A percentile compares a stretch with the other conserved stretches of the same genome.
These are phyloP conservation scores for Acronicta leporina DNA, from an alignment of 2,888 invertebrate species.

Conservation along the genomic window DNA sequence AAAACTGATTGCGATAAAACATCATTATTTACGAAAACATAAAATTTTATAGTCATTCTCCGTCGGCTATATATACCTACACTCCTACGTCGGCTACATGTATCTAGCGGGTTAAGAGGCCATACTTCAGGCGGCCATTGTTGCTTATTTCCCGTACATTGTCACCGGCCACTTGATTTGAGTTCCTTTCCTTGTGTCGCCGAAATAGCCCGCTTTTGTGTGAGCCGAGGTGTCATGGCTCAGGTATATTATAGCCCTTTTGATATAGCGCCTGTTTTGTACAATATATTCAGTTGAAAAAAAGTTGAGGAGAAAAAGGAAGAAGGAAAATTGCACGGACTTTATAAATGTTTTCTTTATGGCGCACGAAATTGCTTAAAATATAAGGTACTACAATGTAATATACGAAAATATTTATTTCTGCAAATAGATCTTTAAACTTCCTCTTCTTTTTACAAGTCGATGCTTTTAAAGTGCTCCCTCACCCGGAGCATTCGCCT, in stretches of 20 bases:
- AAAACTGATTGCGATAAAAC: neutral
- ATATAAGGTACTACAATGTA: too few relatives aligned
- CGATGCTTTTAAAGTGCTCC: too few relatives aligned
- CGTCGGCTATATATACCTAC: constrained; percentile 19
- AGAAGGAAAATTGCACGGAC: neutral
- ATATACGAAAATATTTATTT: too few relatives aligned
- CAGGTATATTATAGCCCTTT: constrained; percentile 45
- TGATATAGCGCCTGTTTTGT: constrained; percentile 25
- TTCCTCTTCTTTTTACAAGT: too few relatives aligned
- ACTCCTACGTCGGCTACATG: constrained; percentile 10
- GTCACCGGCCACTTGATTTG: constrained; percentile 56
- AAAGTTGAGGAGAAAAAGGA: constrained; percentile 2
- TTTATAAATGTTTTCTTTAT: neutral
- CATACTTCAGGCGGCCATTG: constrained; percentile 56
- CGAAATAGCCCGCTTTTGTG: constrained; percentile 56
- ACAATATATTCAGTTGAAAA: constrained; percentile 3
- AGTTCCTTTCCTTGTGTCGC: constrained; percentile 51
- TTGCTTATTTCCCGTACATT: constrained; percentile 60
- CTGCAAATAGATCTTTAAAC: too few relatives aligned
- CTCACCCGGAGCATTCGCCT: too few relatives aligned
- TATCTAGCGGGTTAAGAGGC: constrained; percentile 44
- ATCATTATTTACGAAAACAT: neutral
- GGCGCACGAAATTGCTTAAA: too few relatives aligned
- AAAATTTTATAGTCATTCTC: constrained; percentile 33
- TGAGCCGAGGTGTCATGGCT: constrained; percentile 39